Base-by-base conservation (phyloP, 2,113 vertebrate species). In the Phoxinus phoxinus region DNA sequence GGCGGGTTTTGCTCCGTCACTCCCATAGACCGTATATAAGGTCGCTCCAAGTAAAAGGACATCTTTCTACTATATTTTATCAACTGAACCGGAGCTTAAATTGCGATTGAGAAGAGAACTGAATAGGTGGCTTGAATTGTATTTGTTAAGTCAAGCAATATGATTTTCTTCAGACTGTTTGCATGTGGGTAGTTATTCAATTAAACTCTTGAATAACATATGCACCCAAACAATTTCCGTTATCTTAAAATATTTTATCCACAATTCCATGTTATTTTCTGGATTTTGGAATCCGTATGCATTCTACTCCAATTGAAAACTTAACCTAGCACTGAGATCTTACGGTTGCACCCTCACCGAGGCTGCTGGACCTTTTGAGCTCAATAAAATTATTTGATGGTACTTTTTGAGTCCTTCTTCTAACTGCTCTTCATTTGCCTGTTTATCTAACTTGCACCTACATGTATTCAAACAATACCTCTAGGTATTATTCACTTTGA, bases 21-120 rank as follows among this genome's bases (percentile, higher is more conserved):
- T 75, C n/a, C n/a, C n/a, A n/a, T n/a, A n/a, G n/a, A n/a, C n/a
- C n/a, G n/a, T n/a, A n/a, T n/a, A n/a, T n/a, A n/a, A n/a, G n/a
- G n/a, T 69, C 73, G 51, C 13, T 75, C n/a, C n/a, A 51, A 75
- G 41, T 46, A 41, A 74, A 74, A 48, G 12, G 23, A 25, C 23
- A 73, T 73, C 23, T 73, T 73, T 73, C 69, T 44, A n/a, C 41
- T 25, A 17, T 72, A 72, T 73, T 73, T 74, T 46, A 74, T 13
- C 71, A 74, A 4, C 71, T 46, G 71, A 73, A 46, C 13, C 3
- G 8, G 17, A 76, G 13, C 8, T 76, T 53, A 53, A 53, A 76
- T 27, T 13, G 13, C n/a, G n/a, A 15, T 7, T 12, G 23, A n/a
- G 5, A n/a, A 27, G 13, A 19, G 35, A 71, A 21, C 32, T 71